A percentile compares a stretch with the other conserved stretches of the same genome.
Evolutionary conservation across 2,888 invertebrate genomes (phyloP).

Genomic region (Prosapia bicincta): DNA sequence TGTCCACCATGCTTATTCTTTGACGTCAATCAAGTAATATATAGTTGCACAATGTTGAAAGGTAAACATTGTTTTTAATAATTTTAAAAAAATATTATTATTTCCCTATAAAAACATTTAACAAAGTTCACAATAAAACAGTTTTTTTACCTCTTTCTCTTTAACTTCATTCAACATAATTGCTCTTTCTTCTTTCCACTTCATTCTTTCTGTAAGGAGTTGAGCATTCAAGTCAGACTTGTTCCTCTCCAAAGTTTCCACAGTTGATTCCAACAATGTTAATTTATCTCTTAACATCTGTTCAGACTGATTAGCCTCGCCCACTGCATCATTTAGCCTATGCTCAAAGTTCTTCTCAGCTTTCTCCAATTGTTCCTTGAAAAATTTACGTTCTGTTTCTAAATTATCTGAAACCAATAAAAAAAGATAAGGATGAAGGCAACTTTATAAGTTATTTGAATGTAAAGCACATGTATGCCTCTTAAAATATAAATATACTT

Average conservation of each 20-base stretch:
- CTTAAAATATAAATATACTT: no score
- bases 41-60: no score
- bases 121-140: no score
- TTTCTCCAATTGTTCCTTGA: not conserved
- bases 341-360: not conserved
- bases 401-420: not conserved
- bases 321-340: not conserved
- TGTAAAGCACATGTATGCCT: no score
- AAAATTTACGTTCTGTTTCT: not conserved
- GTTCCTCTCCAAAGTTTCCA: conserved; percentile 3
- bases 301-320: conserved; percentile 9
- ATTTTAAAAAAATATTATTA: no score
- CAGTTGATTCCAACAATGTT: conserved; percentile 5
- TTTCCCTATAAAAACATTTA: no score
- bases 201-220: not conserved
- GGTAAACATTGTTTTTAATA: no score
- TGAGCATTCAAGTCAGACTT: conserved; percentile 11
- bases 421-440: no score
- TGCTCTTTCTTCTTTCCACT: conserved; percentile 19
- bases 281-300: conserved; percentile 11
- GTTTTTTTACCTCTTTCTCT: conserved; percentile 22
- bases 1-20: no score
- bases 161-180: conserved; percentile 13
- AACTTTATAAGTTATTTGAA: no score
- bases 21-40: no score